Conservation (phyloP, 2,888 invertebrate genomes). For the Electrophaes corylata region DNA sequence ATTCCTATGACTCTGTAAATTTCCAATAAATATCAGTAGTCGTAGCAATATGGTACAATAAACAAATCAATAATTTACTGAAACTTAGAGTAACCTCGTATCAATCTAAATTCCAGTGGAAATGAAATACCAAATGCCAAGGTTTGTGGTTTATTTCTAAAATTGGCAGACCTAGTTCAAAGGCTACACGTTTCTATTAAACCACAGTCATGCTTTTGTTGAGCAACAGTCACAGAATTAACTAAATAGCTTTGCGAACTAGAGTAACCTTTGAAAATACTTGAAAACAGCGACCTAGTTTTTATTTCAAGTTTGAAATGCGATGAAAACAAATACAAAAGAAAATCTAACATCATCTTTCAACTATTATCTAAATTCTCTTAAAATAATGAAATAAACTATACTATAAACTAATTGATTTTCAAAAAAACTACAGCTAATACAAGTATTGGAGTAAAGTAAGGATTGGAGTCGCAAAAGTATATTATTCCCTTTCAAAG, state of each 20-base stretch:
- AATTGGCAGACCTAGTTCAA: constrained; percentile 40
- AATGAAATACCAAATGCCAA: constrained; percentile 11
- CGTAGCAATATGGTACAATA: background rate
- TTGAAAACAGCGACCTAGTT: background rate
- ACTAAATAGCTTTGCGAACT: constrained; percentile 4
- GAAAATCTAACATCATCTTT: too few species aligned
- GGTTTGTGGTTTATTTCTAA: constrained; percentile 26
- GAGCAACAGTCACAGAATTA: constrained; percentile 4
- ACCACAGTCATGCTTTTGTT: constrained; percentile 41
- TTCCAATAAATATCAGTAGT: too few species aligned
- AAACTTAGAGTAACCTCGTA: background rate
- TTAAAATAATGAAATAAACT: too few species aligned
- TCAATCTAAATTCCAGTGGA: constrained; percentile 12
- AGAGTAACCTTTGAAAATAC: background rate
- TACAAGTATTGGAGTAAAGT: too few species aligned
- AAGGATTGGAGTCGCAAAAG: too few species aligned
- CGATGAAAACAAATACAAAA: too few species aligned
- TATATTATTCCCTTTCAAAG: too few species aligned
- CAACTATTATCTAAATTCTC: too few species aligned
- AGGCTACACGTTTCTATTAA: constrained; percentile 35
- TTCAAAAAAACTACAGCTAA: too few species aligned
- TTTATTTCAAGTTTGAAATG: background rate
- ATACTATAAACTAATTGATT: too few species aligned
- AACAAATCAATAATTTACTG: background rate
- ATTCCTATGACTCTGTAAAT: too few species aligned